Evolutionary conservation across 37 sponge, comb jelly and placozoan genomes (phyloP), one percentile per base, ranked within the genome.

Genomic region (Agelas oroides): DNA sequence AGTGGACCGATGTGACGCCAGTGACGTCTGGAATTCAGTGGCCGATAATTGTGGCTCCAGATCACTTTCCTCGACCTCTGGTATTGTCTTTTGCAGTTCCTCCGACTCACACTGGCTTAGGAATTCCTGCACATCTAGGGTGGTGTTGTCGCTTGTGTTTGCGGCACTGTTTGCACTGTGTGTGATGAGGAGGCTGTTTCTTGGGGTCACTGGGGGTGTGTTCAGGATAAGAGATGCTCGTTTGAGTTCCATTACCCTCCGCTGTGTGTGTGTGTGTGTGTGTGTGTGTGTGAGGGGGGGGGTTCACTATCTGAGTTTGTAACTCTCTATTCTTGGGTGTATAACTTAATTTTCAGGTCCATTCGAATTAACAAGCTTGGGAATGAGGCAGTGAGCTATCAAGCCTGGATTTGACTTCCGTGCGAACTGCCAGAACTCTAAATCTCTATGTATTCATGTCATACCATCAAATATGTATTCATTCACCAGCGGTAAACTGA

Each of bases 191-290:
- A 89, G 33, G 41, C 83, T 82, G 78, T 83, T 77, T 11, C 89
- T 62, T 25, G 89, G 79, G 23, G 84, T 83, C 8, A 59, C 24
- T 0, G 84, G 74, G 13, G 89, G 84, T 5, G 82, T 78, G 58
- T 28, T 60, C 14, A 77, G 17, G 68, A 81, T 74, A 20, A 89
- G 69, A 39, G 89, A 89, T 24, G 89, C 89, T 36, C 89, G 61
- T 55, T 89, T 89, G 17, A 89, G 55, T 62, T 89, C 89, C 89
- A 89, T 89, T 53, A 77, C 84, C 23, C 72, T 76, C 16, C 89
- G 64, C 78, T 87, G 38, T 46, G 46, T 46, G 46, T 46, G 8
- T 46, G 8, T 46, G 46, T 46, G 46, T 46, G 46, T 46, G 46
- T 46, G 46, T 8, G 8, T 46, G 46, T 8, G 8, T 46, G 8